Conservation (phyloP, 2,888 invertebrate genomes). For the Biston betularia region DNA sequence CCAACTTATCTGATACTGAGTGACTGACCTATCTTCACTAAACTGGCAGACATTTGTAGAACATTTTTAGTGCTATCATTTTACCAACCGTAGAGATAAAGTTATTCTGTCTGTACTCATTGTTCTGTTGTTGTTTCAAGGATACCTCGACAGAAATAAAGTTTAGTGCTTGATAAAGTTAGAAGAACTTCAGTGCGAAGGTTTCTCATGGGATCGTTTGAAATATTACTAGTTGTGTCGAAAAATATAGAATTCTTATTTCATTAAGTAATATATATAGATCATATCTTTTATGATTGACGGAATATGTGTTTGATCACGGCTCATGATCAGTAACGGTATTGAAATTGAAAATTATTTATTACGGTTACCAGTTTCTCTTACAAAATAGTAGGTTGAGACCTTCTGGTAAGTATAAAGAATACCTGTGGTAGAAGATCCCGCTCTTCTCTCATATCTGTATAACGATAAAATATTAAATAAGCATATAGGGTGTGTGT, state of each 20-base stretch:
- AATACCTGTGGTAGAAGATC: no score
- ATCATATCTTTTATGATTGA: no score
- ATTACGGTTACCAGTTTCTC: no score
- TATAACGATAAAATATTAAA: no score
- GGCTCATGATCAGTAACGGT: no score
- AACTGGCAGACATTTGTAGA: not conserved
- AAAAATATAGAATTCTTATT: not conserved
- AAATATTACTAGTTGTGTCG: slow-evolving; percentile 1
- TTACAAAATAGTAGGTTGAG: no score
- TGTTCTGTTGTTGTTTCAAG: slow-evolving; percentile 16
- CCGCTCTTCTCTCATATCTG: no score
- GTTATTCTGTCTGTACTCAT: not conserved
- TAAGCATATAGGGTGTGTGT: no score
- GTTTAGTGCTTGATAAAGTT: slow-evolving; percentile 14
- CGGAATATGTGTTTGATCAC: no score
- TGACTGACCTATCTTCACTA: not conserved
- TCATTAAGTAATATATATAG: no score
- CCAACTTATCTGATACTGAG: not conserved
- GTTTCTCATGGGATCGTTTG: not conserved
- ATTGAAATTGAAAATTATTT: no score
- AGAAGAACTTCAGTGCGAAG: not conserved
- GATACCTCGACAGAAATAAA: not conserved
- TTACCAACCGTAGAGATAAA: not conserved
- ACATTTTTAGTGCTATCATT: not conserved
- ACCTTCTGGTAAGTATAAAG: no score